Base-by-base conservation (phyloP, 2,797 vertebrate genomes). In the Pyrocephalus nanus region DNA sequence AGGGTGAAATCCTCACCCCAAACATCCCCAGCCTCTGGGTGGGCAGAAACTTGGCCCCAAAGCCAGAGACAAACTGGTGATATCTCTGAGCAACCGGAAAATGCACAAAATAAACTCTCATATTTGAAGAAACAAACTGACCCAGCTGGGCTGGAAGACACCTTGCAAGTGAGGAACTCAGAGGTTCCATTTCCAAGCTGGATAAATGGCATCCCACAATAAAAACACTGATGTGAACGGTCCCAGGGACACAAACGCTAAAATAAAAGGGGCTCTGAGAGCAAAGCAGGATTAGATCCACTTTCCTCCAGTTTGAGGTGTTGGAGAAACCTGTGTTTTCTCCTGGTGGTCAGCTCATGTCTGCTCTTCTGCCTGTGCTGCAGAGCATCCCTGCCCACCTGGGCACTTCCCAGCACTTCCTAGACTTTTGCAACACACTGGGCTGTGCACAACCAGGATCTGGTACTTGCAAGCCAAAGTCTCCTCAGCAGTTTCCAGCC, bases 41-140 rank as follows among this genome's bases (percentile, higher is more conserved):
- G 23, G 34, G 34, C 16, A 60, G 50, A 71, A 75, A 75, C 14
- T 4, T 53, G 62, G 40, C 32, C 67, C 29, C 29, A 47, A 77
- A 70, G 25, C 11, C 20, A 51, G 42, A 60, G 32, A 51, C 18
- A 8, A 64, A 65, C 58, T 22, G 77, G 62, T 47, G 51, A 43
- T 20, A 80, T 50, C 84, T 65, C 66, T 84, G n/a, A 45, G 30
- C 83, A 72, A 43, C 66, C 23, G 82, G 65, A 64, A 83, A 88
- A 43, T 40, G 30, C 71, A 21, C 62, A 55, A 79, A 82, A 94
- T 53, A 50, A 90, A 77, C 88, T n/a, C 45, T 17, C 50, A 60
- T 21, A 55, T 48, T 51, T 78, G 62, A n/a, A 54, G 50, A 72
- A 86, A 72, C 75, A 89, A 92, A 73, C 16, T 9, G 13, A 34